These are phyloP conservation scores for Morbakka virulenta DNA, from an alignment of 30 jellyfish, hydroid and myxozoan species.

Conservation along the genomic window DNA sequence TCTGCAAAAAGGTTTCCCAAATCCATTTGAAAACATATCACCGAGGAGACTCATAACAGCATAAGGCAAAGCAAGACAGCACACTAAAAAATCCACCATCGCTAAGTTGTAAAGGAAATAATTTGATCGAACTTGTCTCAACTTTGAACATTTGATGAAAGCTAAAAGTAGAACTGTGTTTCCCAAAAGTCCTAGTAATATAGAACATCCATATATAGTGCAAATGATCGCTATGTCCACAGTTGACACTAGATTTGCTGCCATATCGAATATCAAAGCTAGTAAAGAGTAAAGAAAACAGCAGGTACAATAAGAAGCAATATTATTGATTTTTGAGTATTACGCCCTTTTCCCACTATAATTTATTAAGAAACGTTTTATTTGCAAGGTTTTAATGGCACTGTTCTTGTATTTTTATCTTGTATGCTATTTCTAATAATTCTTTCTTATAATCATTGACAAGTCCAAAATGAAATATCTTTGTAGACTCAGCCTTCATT, in stretches of 20 bases:
- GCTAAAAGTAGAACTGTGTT: background rate
- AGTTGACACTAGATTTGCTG: background rate
- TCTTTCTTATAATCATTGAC: no score
- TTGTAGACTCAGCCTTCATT: no score
- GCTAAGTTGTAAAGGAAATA: background rate
- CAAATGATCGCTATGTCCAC: background rate
- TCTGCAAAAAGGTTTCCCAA: background rate
- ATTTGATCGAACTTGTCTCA: background rate
- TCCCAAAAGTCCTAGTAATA: background rate
- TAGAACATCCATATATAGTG: background rate
- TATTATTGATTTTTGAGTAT: no score
- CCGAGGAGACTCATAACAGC: background rate
- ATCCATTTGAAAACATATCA: background rate
- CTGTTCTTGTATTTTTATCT: no score
- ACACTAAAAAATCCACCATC: background rate
- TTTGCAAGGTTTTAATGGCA: no score
- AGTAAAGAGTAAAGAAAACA: no score
- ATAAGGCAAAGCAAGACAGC: background rate
- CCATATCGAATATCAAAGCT: no score
- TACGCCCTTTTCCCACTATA: no score
- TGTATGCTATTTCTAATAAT: no score
- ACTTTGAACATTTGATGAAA: background rate
- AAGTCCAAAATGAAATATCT: no score
- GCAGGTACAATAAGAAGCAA: no score
- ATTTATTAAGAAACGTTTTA: no score